phyloP scores from a whole-genome alignment of 1,140 invertebrate species.

The Nautilus pompilius region DNA sequence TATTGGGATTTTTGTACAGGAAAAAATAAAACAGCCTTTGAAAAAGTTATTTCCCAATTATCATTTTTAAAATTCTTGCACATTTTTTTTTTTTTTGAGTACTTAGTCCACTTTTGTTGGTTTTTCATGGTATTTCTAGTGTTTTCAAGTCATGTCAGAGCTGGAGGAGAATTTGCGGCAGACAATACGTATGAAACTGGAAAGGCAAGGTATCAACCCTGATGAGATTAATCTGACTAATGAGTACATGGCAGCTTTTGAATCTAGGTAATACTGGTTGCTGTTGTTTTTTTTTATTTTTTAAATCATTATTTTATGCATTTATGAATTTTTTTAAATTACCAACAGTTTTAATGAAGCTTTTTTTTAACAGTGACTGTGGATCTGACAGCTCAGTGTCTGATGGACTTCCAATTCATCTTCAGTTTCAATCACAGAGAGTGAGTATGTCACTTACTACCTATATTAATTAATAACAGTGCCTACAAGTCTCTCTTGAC shows the following conservation, averaged over 20 bases:
- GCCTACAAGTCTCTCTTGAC: neutral
- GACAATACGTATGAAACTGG: constrained; percentile 37
- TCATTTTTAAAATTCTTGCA: neutral
- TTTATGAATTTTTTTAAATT: constrained; percentile 15
- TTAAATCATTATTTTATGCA: constrained; percentile 2
- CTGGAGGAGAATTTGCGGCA: constrained; percentile 39
- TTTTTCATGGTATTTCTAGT: constrained; percentile 25
- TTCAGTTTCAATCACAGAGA: constrained; percentile 41
- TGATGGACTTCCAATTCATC: constrained; percentile 52
- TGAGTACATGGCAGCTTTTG: constrained; percentile 34
- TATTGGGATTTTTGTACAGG: neutral
- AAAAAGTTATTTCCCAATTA: neutral
- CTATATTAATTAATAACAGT: neutral
- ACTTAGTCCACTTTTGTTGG: neutral
- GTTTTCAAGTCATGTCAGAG: constrained; percentile 38
- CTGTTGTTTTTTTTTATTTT: neutral
- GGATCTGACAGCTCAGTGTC: constrained; percentile 55
- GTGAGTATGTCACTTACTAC: constrained; percentile 22
- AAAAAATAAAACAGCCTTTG: neutral
- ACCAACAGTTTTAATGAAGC: too few species aligned
- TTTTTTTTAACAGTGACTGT: constrained; percentile 55
- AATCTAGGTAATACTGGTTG: constrained; percentile 31
- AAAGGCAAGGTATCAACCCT: constrained; percentile 22
- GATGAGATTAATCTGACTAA: constrained; percentile 32
- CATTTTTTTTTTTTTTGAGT: neutral